Evolutionary conservation across 2,113 vertebrate species (phyloP), one percentile per base, ranked within the genome.

Genomic region (Hiodon alosoides): DNA sequence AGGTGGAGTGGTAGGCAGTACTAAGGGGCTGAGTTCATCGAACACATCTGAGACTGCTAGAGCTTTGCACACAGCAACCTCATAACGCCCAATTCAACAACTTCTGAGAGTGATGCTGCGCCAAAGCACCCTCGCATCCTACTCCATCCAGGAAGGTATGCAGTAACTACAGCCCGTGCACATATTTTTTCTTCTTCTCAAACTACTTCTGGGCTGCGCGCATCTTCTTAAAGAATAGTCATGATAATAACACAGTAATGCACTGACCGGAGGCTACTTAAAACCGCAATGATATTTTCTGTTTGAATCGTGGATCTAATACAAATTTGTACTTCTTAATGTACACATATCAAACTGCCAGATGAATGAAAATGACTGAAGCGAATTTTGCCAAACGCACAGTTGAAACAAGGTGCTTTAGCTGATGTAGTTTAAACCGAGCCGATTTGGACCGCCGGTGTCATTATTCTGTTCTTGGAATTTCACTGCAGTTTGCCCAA

Each of bases 31-130:
- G 88, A 90, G 90, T 89, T 90, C 88, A 88, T 84, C 89, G 64
- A 87, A 89, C 90, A 89, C 91, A 88, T 90, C 89, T 86, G 89
- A 91, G 89, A 89, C 87, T 84, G 86, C 86, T 75, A 84, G 87
- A 89, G 90, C 87, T 89, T 86, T 87, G 86, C 89, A 86, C 83
- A 87, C 85, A 84, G 84, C 85, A 83, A 84, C 85, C 82, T 79
- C 86, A 84, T 82, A 84, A 83, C 86, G 86, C 84, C 86, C 86
- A 80, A 89, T 84, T 83, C 86, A 78, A 53, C 66, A 78, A 90
- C 89, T 86, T 85, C 84, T 85, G 89, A 86, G 86, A 90, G 87
- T 89, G 89, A 90, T 88, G 90, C 89, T 86, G 85, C 87, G 86
- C 85, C 83, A 86, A 90, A 85, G 88, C 88, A 76, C 90, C 86